These are phyloP conservation scores for Pogonocichla stellata DNA, from an alignment of 2,113 vertebrate genomes.

Conservation along the genomic window DNA sequence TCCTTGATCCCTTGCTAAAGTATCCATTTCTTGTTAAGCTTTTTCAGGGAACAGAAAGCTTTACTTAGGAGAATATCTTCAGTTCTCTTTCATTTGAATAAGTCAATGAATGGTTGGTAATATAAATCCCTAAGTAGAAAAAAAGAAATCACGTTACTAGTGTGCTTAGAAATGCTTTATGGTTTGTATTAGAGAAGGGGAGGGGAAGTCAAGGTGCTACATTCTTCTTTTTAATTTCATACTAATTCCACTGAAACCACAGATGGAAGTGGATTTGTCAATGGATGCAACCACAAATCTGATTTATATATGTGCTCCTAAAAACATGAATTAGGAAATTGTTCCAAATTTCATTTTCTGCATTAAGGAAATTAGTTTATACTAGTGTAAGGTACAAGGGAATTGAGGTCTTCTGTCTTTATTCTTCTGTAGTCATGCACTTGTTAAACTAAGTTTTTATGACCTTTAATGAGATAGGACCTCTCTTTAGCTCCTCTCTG, in stretches of 20 bases:
- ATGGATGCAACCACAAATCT: not conserved
- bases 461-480: conserved; percentile 13
- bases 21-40: conserved; percentile 53
- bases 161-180: not conserved
- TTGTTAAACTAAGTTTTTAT: conserved; percentile 2
- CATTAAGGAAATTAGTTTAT: not conserved
- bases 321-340: not conserved
- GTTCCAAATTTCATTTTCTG: not conserved
- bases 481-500: not conserved
- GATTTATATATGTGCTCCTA: not conserved
- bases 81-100: conserved; percentile 4
- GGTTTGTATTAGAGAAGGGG: not conserved
- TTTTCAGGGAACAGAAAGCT: conserved; percentile 45
- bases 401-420: not conserved
- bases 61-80: not conserved
- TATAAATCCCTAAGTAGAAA: not conserved
- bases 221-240: not conserved
- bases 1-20: conserved; percentile 20
- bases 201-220: not conserved
- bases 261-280: not conserved
- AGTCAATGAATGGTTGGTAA: conserved; percentile 9
- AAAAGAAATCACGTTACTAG: not conserved
- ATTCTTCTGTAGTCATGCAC: not conserved
- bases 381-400: not conserved
- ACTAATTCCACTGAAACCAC: not conserved